Base-by-base conservation (phyloP, 2,888 invertebrate species). In the Apodemia duryi region DNA sequence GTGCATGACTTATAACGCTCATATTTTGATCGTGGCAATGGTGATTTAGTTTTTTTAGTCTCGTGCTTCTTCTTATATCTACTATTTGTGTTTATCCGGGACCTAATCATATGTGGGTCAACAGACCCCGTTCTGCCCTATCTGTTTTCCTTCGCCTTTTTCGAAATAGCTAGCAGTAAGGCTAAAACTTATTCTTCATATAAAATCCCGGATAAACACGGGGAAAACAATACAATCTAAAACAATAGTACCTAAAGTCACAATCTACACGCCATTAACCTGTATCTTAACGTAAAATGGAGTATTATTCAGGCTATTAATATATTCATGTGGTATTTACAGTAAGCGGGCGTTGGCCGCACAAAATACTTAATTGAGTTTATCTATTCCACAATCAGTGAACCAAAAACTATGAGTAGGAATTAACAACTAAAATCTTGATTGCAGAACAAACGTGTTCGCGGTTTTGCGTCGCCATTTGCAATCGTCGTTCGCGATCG, bases 401-500 rank as follows among this genome's bases (percentile, higher is more conserved):
- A 64, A 68, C 68, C 70, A 65, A 74, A 73, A 75, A 72, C 72
- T 65, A 61, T 72, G 68, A 71, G 70, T 70, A 70, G 70, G 73
- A 72, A 73, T 72, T 71, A 74, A 73, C 72, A 69, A 68, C 64
- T 62, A 63, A 66, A 68, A 76, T 74, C 76, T 73, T 70, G 79
- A 80, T 80, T 71, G 63, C 64, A 73, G 32, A 29, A 57, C 68
- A 73, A 77, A 76, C 79, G 78, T 81, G 79, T 81, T 77, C 75
- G 76, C 76, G 73, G 74, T 75, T 74, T 72, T 73, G 77, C 81
- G 78, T 77, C 75, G 72, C 74, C 72, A 72, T 75, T 72, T 66
- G 73, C 78, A 81, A 83, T 84, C 85, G 74, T 70, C 72, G 74
- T 68, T 66, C 68, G 72, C 73, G 74, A 83, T 82, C 83, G 76